A percentile compares a stretch with the other conserved stretches of the same genome.
phyloP scores from a whole-genome alignment of 2,797 vertebrate species.

The Enteromius treurensis region DNA sequence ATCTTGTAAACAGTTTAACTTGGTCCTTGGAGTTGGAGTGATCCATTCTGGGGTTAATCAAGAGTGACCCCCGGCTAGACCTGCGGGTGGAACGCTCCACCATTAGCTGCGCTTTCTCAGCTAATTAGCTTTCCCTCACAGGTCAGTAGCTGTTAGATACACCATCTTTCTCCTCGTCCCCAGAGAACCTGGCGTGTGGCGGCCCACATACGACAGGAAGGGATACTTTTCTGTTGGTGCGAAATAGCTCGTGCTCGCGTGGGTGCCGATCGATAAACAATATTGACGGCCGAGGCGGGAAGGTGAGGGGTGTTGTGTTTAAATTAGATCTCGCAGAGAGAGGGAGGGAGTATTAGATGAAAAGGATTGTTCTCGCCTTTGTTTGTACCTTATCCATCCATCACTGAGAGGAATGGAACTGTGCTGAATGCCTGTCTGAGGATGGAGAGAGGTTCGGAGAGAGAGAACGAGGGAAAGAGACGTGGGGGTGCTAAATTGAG shows the following conservation, averaged over 20 bases:
- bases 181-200: conserved; percentile 1
- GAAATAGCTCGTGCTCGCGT: background rate
- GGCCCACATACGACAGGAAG: conserved; percentile 10
- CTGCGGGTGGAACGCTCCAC: conserved; percentile 42
- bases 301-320: conserved; percentile 36
- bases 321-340: conserved; percentile 30
- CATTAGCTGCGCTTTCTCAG: conserved; percentile 42
- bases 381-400: conserved; percentile 49
- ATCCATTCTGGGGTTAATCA: conserved; percentile 62
- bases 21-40: conserved; percentile 46
- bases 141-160: conserved; percentile 57
- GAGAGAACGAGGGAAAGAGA: conserved; percentile 12
- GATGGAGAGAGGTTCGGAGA: conserved; percentile 18
- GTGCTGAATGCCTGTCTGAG: conserved; percentile 43
- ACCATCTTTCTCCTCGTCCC: conserved; percentile 34
- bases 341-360: conserved; percentile 23
- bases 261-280: conserved; percentile 38
- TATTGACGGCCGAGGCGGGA: conserved; percentile 20
- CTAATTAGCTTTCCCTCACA: conserved; percentile 60
- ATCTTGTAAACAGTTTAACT: conserved; percentile 53
- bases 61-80: conserved; percentile 46
- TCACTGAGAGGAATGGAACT: conserved; percentile 38
- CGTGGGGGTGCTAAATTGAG: conserved; percentile 54
- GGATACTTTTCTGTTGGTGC: background rate
- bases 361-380: conserved; percentile 43